These are phyloP conservation scores for Peribatodes rhomboidaria DNA, from an alignment of 2,888 invertebrate genomes.

Conservation along the genomic window DNA sequence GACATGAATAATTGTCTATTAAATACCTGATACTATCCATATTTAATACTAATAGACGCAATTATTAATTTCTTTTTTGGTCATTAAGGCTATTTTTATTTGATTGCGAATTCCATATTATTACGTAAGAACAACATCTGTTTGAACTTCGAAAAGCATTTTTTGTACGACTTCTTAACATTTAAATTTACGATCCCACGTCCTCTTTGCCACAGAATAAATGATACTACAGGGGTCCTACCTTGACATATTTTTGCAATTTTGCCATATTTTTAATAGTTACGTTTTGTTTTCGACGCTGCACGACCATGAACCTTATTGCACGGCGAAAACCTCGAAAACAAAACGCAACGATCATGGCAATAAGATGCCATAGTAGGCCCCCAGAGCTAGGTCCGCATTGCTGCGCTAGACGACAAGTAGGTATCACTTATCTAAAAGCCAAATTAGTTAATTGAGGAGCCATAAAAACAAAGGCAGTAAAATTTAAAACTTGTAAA, in stretches of 20 bases:
- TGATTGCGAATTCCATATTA: background rate
- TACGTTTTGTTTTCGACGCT: too few species aligned
- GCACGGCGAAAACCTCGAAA: too few species aligned
- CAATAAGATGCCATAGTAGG: too few species aligned
- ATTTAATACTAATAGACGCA: background rate
- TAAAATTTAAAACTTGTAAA: conserved; percentile 28
- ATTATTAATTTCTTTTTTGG: conserved; percentile 13
- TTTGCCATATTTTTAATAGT: too few species aligned
- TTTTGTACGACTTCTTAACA: conserved; percentile 11
- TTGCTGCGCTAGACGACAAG: conserved; percentile 28
- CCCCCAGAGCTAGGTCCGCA: conserved; percentile 27
- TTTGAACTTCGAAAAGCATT: background rate
- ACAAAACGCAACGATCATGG: too few species aligned
- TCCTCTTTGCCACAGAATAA: conserved; percentile 10
- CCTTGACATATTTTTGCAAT: too few species aligned
- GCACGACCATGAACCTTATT: too few species aligned
- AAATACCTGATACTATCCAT: background rate
- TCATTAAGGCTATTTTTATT: too few species aligned
- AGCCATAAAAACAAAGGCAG: conserved; percentile 37
- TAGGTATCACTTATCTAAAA: conserved; percentile 33
- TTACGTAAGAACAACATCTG: conserved; percentile 27
- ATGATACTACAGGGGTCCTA: too few species aligned
- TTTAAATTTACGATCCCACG: conserved; percentile 23
- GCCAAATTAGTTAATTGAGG: conserved; percentile 39
- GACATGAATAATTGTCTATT: too few species aligned